Conservation (phyloP, 2,113 vertebrate genomes). For the Romanogobio albipinnatus region DNA sequence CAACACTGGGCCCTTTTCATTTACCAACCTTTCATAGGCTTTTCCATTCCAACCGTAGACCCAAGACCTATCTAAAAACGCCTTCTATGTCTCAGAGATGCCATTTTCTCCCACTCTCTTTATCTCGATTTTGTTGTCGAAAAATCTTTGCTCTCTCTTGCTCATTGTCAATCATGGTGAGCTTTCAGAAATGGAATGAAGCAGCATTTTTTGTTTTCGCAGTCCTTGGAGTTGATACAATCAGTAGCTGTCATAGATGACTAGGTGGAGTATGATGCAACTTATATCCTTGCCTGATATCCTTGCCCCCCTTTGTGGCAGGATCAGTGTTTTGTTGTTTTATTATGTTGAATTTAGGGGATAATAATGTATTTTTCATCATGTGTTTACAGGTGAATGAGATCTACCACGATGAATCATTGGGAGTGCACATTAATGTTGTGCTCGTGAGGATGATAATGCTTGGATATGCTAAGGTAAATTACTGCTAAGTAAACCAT, state of each 20-base stretch:
- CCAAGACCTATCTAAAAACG: conserved; percentile 24
- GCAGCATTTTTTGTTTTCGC: conserved; percentile 10
- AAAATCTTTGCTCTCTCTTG: neutral
- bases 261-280: neutral
- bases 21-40: conserved; percentile 23
- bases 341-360: neutral
- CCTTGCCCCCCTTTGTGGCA: neutral
- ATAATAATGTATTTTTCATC: neutral
- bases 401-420: conserved; percentile 96
- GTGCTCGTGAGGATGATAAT: conserved; percentile 98
- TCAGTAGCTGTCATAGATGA: conserved; percentile 19
- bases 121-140: neutral
- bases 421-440: conserved; percentile 94
- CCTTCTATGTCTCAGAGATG: neutral
- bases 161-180: conserved; percentile 1
- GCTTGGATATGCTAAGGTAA: conserved; percentile 96
- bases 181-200: neutral
- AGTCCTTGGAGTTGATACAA: neutral
- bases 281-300: neutral
- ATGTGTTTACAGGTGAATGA: conserved; percentile 87
- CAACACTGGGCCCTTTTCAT: conserved; percentile 55
- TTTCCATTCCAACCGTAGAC: conserved; percentile 23
- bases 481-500: neutral
- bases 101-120: conserved; percentile 14
- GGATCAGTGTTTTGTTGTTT: neutral